These are phyloP conservation scores for Cosmopolites sordidus DNA, from an alignment of 2,888 invertebrate genomes.

Conservation along the genomic window DNA sequence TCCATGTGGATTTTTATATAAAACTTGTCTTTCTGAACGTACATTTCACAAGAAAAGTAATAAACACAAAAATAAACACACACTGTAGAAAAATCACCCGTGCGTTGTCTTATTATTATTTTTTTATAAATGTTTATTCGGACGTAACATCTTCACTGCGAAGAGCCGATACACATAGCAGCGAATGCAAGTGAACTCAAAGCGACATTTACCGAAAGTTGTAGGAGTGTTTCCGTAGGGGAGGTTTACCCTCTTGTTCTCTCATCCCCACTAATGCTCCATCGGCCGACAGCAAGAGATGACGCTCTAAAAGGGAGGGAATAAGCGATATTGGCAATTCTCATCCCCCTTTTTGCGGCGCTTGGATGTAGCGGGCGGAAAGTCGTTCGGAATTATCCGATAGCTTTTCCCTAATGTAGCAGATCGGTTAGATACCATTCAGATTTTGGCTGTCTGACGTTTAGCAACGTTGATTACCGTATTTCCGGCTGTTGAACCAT, in stretches of 20 bases:
- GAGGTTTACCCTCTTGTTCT: slow-evolving; percentile 15
- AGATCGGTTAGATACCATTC: too few relatives aligned
- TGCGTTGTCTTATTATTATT: not conserved
- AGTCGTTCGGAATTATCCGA: too few relatives aligned
- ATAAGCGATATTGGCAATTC: slow-evolving; percentile 16
- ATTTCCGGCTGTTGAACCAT: too few relatives aligned
- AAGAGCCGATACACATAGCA: slow-evolving; percentile 16
- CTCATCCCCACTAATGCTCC: slow-evolving; percentile 16
- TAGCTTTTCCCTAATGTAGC: too few relatives aligned
- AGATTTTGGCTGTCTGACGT: too few relatives aligned
- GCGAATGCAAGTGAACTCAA: slow-evolving; percentile 13
- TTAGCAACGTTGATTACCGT: too few relatives aligned
- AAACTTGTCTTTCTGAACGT: too few relatives aligned
- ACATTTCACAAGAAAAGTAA: too few relatives aligned
- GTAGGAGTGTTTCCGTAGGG: slow-evolving; percentile 16
- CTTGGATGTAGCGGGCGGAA: too few relatives aligned
- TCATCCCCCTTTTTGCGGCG: slow-evolving; percentile 8
- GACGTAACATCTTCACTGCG: slow-evolving; percentile 22
- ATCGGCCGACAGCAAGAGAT: slow-evolving; percentile 15
- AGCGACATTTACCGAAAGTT: slow-evolving; percentile 19
- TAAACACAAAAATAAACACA: not conserved
- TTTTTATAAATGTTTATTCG: slow-evolving; percentile 33
- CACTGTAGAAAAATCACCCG: slow-evolving; percentile 1
- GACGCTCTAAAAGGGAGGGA: slow-evolving; percentile 23
- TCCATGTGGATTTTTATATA: too few relatives aligned